phyloP scores from a whole-genome alignment of 2,113 vertebrate species.

The Rissa tridactyla region DNA sequence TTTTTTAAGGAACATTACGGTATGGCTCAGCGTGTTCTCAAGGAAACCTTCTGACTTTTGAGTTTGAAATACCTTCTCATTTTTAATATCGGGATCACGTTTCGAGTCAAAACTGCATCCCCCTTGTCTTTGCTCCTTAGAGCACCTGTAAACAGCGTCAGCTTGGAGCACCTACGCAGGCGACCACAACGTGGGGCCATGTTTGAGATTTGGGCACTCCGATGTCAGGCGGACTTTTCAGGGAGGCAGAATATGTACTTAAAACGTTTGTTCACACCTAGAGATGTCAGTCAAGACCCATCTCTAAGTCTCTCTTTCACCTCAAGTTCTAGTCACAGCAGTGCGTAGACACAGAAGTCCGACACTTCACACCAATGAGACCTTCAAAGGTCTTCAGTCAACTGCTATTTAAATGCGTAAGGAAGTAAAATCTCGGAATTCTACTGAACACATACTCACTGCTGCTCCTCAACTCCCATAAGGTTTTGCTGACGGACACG shows the following conservation, averaged over 20 bases:
- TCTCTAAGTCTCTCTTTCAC: background rate
- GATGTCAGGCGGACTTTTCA: background rate
- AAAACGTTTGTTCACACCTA: background rate
- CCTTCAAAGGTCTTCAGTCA: background rate
- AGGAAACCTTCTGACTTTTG: background rate
- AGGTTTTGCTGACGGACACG: background rate
- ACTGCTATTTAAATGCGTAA: no score
- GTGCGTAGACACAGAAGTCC: rapidly evolving
- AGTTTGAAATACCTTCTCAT: background rate
- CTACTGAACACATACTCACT: background rate
- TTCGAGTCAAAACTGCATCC: background rate
- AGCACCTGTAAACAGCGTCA: rapidly evolving
- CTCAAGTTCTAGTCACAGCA: no score
- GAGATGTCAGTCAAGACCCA: background rate
- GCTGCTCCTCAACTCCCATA: background rate
- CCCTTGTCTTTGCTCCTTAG: background rate
- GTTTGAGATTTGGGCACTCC: no score
- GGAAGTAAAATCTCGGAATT: background rate
- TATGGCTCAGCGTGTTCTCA: background rate
- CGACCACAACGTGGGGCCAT: background rate
- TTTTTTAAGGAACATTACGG: background rate
- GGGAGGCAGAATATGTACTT: no score
- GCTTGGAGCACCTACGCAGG: background rate
- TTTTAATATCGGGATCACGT: background rate
- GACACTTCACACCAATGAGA: background rate